Percentiles rank a stretch among this genome's conserved stretches.
These are phyloP conservation scores for Sardina pilchardus DNA, from an alignment of 2,113 vertebrate species.

Conservation along the genomic window DNA sequence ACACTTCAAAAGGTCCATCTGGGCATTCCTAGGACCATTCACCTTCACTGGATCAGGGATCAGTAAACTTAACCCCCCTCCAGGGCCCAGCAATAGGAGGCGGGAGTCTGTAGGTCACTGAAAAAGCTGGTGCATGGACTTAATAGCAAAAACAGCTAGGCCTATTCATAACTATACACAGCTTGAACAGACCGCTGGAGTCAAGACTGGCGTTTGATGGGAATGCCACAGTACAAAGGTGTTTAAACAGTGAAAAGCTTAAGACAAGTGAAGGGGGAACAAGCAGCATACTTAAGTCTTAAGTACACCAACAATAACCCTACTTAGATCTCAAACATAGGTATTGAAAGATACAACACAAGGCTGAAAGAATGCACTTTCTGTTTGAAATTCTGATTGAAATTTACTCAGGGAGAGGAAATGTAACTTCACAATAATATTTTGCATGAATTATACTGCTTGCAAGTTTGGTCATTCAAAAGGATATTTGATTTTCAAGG, in stretches of 20 bases:
- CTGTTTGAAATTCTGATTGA: not conserved
- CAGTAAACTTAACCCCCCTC: not conserved
- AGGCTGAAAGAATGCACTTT: not conserved
- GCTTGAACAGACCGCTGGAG: not conserved
- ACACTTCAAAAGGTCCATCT: not conserved
- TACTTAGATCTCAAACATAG: not conserved
- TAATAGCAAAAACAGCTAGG: not conserved
- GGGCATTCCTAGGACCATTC: not conserved
- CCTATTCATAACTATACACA: not conserved
- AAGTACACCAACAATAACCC: not conserved
- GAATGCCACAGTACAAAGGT: constrained; percentile 4
- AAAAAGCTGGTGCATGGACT: not conserved
- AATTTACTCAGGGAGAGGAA: not conserved
- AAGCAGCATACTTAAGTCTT: not conserved
- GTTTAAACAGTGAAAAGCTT: constrained; percentile 1
- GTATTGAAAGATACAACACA: not conserved
- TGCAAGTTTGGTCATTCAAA: not conserved
- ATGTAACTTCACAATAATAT: not conserved
- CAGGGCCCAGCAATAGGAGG: not conserved
- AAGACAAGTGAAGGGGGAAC: not conserved
- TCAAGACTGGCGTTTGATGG: not conserved
- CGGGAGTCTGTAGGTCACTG: not conserved
- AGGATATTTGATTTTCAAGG: not conserved
- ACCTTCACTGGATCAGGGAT: not conserved
- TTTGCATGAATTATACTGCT: not conserved